These are phyloP conservation scores for Sturnira hondurensis DNA, from an alignment of 2,113 vertebrate species.

Conservation along the genomic window DNA sequence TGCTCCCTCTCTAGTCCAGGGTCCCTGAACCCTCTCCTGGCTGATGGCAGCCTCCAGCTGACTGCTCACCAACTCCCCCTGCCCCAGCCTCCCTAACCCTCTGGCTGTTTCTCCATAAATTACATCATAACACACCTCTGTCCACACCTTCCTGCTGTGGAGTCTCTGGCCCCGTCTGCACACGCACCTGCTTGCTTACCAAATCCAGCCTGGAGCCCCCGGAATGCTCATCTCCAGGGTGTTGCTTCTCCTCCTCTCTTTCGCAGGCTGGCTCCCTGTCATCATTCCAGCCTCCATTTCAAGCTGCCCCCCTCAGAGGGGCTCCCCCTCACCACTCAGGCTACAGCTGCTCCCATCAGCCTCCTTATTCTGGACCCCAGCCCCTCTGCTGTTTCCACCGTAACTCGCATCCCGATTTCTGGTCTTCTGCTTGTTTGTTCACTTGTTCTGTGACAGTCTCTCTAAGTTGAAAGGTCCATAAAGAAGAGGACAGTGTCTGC, in stretches of 20 bases:
- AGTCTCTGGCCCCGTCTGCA: background rate
- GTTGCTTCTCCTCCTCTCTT: background rate
- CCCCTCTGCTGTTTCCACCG: background rate
- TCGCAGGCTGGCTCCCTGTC: background rate
- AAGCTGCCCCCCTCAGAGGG: background rate
- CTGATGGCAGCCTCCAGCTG: fast-evolving
- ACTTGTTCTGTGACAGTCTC: background rate
- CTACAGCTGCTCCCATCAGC: background rate
- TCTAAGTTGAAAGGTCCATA: background rate
- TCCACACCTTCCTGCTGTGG: too few species aligned
- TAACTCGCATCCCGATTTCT: background rate
- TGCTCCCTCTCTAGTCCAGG: background rate
- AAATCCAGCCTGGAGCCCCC: background rate
- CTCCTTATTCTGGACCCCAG: background rate
- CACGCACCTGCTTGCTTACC: background rate
- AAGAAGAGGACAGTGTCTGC: background rate
- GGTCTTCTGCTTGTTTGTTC: background rate
- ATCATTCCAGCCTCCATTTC: background rate
- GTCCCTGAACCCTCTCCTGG: background rate
- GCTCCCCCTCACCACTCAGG: background rate
- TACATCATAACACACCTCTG: too few species aligned
- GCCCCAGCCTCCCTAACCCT: background rate
- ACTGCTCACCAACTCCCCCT: background rate
- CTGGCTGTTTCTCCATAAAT: background rate
- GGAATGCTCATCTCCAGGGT: background rate